Evolutionary conservation across 2,888 invertebrate species (phyloP).

Genomic region (Dicyrtomina minuta): DNA sequence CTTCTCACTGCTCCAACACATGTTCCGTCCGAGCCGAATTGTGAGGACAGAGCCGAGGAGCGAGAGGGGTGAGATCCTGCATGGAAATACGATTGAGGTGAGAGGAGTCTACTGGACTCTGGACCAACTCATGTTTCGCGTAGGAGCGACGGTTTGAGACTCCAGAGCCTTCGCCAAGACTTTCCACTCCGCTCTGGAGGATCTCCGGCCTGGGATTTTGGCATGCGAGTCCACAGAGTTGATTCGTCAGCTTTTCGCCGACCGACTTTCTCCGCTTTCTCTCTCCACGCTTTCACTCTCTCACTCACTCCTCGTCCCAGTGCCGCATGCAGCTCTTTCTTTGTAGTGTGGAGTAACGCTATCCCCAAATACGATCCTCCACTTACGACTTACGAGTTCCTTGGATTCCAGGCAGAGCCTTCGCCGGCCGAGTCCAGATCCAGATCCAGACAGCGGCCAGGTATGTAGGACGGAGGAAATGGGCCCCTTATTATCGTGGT

Average conservation of each 20-base stretch:
- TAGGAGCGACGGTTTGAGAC: conserved; percentile 11
- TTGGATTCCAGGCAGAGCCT: too few species aligned
- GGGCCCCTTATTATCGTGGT: too few species aligned
- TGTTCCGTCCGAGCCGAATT: neutral
- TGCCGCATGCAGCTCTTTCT: too few species aligned
- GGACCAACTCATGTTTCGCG: conserved; percentile 21
- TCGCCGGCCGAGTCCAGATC: too few species aligned
- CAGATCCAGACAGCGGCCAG: too few species aligned
- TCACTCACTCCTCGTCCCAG: too few species aligned
- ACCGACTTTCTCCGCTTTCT: neutral
- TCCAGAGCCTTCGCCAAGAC: neutral
- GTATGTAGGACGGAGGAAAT: too few species aligned
- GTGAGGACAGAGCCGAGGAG: neutral
- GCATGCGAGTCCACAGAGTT: neutral
- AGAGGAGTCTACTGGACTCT: neutral
- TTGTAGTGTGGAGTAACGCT: too few species aligned
- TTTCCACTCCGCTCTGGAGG: neutral
- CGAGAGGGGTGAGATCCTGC: neutral
- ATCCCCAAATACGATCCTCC: too few species aligned
- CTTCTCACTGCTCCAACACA: too few species aligned
- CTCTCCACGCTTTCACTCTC: neutral
- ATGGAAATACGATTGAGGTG: neutral
- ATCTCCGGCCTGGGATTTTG: neutral
- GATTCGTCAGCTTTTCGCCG: conserved; percentile 5
- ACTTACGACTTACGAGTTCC: too few species aligned